phyloP scores from a whole-genome alignment of 1,140 invertebrate genomes.

The Sinonovacula constricta region DNA sequence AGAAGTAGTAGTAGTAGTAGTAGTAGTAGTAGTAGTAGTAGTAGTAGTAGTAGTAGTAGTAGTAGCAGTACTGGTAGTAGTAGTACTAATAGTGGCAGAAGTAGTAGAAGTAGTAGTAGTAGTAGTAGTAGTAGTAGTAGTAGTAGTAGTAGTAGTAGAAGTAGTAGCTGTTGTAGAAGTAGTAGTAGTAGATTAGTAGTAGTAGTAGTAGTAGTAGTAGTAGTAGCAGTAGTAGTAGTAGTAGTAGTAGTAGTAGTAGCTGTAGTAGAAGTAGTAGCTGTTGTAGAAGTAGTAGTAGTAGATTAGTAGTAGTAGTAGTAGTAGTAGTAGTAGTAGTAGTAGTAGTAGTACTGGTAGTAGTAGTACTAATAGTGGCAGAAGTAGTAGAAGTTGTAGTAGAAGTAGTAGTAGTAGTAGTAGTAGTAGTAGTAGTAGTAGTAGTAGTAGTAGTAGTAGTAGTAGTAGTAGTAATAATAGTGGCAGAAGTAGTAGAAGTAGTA shows the following conservation, averaged over 20 bases:
- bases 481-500: no score
- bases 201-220: conserved; percentile 4
- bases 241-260: conserved; percentile 1
- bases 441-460: not conserved
- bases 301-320: no score
- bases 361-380: no score
- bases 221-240: not conserved
- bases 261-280: not conserved
- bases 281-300: no score
- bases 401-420: not conserved
- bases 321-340: not conserved
- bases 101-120: not conserved
- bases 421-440: conserved; percentile 4
- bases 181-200: no score
- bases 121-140: conserved; percentile 1
- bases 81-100: no score
- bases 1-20: not conserved
- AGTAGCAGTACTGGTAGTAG: no score
- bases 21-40: not conserved
- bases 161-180: not conserved
- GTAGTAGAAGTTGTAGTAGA: no score
- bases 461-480: not conserved
- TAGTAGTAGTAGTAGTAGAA: not conserved
- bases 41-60: conserved; percentile 4
- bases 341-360: no score